Base-by-base conservation (phyloP, 2,797 vertebrate species). In the Gadopsis bispinosus region DNA sequence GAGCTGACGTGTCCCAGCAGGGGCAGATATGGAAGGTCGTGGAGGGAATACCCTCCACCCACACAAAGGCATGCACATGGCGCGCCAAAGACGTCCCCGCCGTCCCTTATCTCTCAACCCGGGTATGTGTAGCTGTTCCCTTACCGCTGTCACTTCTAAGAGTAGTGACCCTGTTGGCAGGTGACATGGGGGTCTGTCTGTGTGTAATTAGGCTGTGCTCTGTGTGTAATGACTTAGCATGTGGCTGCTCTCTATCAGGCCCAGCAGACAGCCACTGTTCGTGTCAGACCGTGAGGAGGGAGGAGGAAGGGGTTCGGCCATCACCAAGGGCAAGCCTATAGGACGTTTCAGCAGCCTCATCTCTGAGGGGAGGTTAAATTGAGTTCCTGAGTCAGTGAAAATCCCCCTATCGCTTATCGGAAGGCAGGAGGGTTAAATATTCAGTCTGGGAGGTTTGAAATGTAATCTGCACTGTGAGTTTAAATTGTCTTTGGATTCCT, bases 171-270 rank as follows among this genome's bases (percentile, higher is more conserved):
- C 93, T 94, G 93, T 94, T 96, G 94, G 95, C 95, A 93, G 96
- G 96, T 96, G 94, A 95, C 94, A 95, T 86, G 83, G 92, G 94
- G 93, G 93, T 89, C 92, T 91, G 94, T 96, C 94, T 93, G 93
- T 91, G 87, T 95, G 91, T 96, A 96, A 97, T 97, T 97, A 96
- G 94, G 89, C 93, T 95, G 88, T 87, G 90, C 91, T 92, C 92
- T 60, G 51, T 82, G 84, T 93, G 90, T 94, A 92, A 91, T 93
- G 92, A 91, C 85, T 91, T 88, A 87, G 85, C 83, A 90, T 88
- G 81, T 82, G 88, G 86, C 81, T 5, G 54, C 83, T 88, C 86
- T 92, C 87, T 91, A 92, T 92, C 90, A 83, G 88, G 81, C 62
- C 74, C 58, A 70, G 85, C 88, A 92, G 85, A 88, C 90, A 74